These are phyloP conservation scores for Neoitamus cyanurus DNA, from an alignment of 2,888 invertebrate species.

Conservation along the genomic window DNA sequence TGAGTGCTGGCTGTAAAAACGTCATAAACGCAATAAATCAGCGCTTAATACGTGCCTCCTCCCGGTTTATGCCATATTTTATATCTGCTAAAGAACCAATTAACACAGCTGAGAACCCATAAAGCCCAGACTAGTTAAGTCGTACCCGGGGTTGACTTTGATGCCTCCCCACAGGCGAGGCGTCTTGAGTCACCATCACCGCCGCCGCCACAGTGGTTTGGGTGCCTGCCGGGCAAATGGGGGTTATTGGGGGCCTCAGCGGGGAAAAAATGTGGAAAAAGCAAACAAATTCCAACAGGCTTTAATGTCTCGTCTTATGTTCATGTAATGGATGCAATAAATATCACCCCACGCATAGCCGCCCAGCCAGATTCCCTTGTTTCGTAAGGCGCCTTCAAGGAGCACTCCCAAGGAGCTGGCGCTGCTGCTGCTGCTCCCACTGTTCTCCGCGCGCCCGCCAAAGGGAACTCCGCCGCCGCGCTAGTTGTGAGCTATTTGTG, in stretches of 20 bases:
- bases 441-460: neutral
- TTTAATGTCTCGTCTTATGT: slow-evolving; percentile 41
- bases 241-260: neutral
- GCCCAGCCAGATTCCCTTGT: slow-evolving; percentile 7
- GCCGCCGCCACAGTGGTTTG: neutral
- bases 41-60: slow-evolving; percentile 30
- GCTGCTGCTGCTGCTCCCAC: neutral
- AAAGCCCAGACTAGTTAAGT: slow-evolving; percentile 41
- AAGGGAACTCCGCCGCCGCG: neutral
- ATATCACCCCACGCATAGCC: slow-evolving; percentile 39
- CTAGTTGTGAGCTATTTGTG: slow-evolving; percentile 47
- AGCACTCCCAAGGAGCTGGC: neutral
- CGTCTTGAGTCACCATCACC: neutral
- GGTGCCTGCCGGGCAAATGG: neutral
- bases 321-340: slow-evolving; percentile 42
- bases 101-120: slow-evolving; percentile 41
- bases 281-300: slow-evolving; percentile 41
- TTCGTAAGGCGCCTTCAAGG: neutral
- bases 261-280: slow-evolving; percentile 7
- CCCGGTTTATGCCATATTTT: slow-evolving; percentile 39
- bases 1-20: slow-evolving; percentile 15
- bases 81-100: slow-evolving; percentile 44
- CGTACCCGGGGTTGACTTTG: slow-evolving; percentile 1
- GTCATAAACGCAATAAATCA: slow-evolving; percentile 36
- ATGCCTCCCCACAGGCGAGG: neutral